Evolutionary conservation across 2,797 vertebrate species (phyloP), one percentile per base, ranked within the genome.

Genomic region (Gymnoscopelus microlampas): DNA sequence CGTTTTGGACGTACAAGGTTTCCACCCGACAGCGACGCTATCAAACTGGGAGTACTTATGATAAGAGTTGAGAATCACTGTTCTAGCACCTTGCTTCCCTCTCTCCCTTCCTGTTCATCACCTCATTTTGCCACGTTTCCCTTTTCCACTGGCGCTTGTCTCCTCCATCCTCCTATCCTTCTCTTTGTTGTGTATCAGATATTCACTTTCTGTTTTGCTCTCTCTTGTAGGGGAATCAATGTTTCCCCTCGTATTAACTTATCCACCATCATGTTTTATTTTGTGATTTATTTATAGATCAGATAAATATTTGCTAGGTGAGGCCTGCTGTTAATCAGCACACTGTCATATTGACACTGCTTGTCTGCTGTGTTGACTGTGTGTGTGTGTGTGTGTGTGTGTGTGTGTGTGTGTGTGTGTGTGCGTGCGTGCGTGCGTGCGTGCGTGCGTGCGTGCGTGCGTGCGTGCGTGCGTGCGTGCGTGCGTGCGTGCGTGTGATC

Each of bases 231-330:
- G 12, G 50, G 26, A 29, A 75, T 76, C 60, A 57, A 3, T 62
- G 53, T 66, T 86, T 74, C 72, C 60, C 53, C 73, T 64, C 59
- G 58, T 54, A 48, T 65, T 78, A 57, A 69, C 84, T 74, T 77
- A 85, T 78, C 85, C 73, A 71, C 79, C 66, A 56, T 80, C 78
- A 81, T 84, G 77, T 84, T 87, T 88, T 78, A 86, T 85, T 85
- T 86, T 83, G 73, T 75, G 62, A 73, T 67, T 83, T 85, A 76
- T 83, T 81, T 59, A 48, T 60, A 54, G 71, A 73, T 85, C 54
- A 80, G 73, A 71, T 77, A 84, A 85, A 89, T 86, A 87, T 87
- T 88, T 87, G 77, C 65, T 72, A 39, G 61, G 73, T 70, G 77
- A 78, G 63, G 74, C 63, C 68, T 64, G 74, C 0, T 56, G 1